Base-by-base conservation (phyloP, 2,797 vertebrate genomes). In the Clarias platycephalus region DNA sequence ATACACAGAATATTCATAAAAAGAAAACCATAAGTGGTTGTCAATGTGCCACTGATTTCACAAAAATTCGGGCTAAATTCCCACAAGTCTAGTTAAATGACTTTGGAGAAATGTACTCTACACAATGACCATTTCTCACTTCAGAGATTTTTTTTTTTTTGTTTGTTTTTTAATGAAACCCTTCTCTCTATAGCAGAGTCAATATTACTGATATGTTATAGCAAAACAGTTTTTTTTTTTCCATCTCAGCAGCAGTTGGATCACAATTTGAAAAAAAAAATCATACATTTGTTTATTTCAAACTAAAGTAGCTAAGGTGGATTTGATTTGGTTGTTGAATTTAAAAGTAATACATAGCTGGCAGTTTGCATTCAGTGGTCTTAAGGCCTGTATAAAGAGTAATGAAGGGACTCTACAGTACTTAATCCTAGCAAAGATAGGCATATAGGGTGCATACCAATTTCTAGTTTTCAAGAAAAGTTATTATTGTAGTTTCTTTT, bases 361-460 rank as follows among this genome's bases (percentile, higher is more conserved):
- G 74, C 80, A 77, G 57, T 28, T 66, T 34, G 81, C 75, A 80
- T 80, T 78, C 67, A 62, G 72, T 80, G 49, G 44, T 79, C 67
- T 60, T 66, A 80, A 83, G 68, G 76, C 75, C 40, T 60, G 60
- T 74, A 68, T 71, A 34, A 70, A 72, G 81, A 67, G 60, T 74
- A 63, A 34, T 81, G 68, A 55, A 80, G 26, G 31, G 4, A 62
- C 10, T 58, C 20, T 77, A 44, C n/a, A n/a, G n/a, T n/a, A n/a
- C 24, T 28, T 16, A 24, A 57, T 40, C 55, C 7, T 22, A 57
- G 58, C 68, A 71, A 80, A 79, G 68, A 84, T 16, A 53, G 28
- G 49, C 55, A 57, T 12, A 70, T 13, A n/a, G 74, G 12, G 13
- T 6, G 4, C 5, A 40, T 40, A 5, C 57, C 34, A 78, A 62